Evolutionary conservation across 2,113 vertebrate species (phyloP).

Genomic region (Carlito syrichta): DNA sequence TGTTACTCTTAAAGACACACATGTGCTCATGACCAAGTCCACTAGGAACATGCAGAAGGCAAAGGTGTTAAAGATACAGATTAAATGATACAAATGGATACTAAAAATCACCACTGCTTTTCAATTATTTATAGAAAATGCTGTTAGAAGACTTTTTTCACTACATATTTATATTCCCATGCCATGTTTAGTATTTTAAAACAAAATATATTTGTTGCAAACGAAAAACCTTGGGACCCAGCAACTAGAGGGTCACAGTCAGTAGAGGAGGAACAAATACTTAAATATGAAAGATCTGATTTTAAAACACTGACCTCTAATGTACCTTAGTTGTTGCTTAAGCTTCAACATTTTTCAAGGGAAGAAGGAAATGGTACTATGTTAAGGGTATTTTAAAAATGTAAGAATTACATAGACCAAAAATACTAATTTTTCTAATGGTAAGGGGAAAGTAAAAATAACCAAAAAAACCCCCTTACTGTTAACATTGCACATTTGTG

Average conservation of each 20-base stretch:
- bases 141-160: background rate
- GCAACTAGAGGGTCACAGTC: background rate
- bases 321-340: background rate
- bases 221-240: background rate
- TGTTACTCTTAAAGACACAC: background rate
- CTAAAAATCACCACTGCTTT: background rate
- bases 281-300: background rate
- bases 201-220: conserved; percentile 16
- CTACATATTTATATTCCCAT: background rate
- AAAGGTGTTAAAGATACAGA: background rate
- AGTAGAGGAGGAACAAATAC: background rate
- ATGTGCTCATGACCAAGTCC: background rate
- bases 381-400: background rate
- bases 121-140: background rate
- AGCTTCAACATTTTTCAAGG: background rate
- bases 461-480: background rate
- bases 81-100: background rate
- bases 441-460: background rate
- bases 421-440: background rate
- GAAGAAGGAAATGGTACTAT: background rate
- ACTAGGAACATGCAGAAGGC: background rate
- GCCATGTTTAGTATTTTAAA: background rate
- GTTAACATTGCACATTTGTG: background rate
- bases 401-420: conserved; percentile 16
- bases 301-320: background rate